Evolutionary conservation across 2,113 vertebrate genomes (phyloP).

Genomic region (Delphinapterus leucas): DNA sequence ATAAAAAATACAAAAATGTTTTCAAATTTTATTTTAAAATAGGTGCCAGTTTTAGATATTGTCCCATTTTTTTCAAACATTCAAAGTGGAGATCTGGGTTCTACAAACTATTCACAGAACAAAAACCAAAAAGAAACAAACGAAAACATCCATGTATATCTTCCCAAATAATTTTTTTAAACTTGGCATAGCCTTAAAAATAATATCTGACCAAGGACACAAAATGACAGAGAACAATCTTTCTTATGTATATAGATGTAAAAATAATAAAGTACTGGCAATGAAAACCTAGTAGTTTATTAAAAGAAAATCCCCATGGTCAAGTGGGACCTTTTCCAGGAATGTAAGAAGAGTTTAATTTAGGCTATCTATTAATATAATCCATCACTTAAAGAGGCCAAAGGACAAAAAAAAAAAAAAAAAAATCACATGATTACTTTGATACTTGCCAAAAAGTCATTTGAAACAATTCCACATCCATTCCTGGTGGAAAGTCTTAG

Average conservation of each 20-base stretch:
- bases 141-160: neutral
- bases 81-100: neutral
- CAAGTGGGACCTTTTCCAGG: conserved; percentile 64
- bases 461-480: neutral
- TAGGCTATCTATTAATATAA: conserved; percentile 72
- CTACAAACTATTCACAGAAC: neutral
- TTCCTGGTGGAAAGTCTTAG: conserved; percentile 38
- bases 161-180: conserved; percentile 20
- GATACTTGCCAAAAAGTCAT: conserved; percentile 39
- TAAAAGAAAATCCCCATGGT: conserved; percentile 67
- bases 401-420: conserved; percentile 16
- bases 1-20: neutral
- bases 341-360: conserved; percentile 57
- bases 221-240: conserved; percentile 29
- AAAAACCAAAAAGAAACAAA: neutral
- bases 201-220: conserved; percentile 38
- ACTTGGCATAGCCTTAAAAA: conserved; percentile 30
- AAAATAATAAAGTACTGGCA: conserved; percentile 64
- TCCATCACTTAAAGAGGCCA: conserved; percentile 49
- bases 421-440: conserved; percentile 32
- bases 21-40: conserved; percentile 15
- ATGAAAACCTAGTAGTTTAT: conserved; percentile 48
- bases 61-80: neutral
- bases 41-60: neutral
- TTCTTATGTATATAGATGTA: conserved; percentile 30